These are phyloP conservation scores for Rapana venosa DNA, from an alignment of 2,888 invertebrate species.

Conservation along the genomic window DNA sequence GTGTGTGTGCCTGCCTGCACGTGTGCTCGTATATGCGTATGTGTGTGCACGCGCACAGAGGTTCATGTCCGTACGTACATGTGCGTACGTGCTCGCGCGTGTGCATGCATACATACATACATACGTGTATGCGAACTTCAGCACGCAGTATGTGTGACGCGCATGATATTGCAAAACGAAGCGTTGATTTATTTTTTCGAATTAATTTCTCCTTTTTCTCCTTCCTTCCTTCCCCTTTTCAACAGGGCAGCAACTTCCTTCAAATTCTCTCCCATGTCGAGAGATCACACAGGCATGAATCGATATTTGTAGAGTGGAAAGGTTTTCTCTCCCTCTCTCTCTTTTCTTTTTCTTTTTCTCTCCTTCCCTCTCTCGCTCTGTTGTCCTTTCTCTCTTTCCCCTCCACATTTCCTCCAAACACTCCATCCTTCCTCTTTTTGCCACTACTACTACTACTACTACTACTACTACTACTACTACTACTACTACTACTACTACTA, in stretches of 20 bases:
- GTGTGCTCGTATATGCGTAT: too few relatives aligned
- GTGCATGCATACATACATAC: too few relatives aligned
- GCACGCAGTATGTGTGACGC: too few relatives aligned
- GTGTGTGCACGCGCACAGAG: too few relatives aligned
- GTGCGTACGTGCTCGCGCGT: too few relatives aligned
- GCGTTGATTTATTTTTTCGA: background rate
- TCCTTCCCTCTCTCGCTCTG: background rate
- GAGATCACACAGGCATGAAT: slow-evolving; percentile 20
- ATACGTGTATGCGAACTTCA: too few relatives aligned
- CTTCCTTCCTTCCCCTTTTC: background rate
- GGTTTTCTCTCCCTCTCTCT: background rate
- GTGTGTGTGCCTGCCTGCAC: too few relatives aligned
- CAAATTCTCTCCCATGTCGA: slow-evolving; percentile 19
- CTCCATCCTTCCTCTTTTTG: too few relatives aligned
- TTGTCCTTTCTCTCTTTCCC: background rate
- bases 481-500: too few relatives aligned
- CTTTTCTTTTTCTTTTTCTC: background rate
- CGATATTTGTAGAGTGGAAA: background rate
- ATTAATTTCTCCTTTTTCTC: background rate
- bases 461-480: too few relatives aligned
- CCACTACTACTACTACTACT: too few relatives aligned
- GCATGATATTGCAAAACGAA: background rate
- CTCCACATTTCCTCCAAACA: background rate
- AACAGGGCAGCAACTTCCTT: background rate
- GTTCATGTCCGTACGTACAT: too few relatives aligned